Evolutionary conservation across 2,888 invertebrate genomes (phyloP).

Genomic region (Lasioglossum morio): DNA sequence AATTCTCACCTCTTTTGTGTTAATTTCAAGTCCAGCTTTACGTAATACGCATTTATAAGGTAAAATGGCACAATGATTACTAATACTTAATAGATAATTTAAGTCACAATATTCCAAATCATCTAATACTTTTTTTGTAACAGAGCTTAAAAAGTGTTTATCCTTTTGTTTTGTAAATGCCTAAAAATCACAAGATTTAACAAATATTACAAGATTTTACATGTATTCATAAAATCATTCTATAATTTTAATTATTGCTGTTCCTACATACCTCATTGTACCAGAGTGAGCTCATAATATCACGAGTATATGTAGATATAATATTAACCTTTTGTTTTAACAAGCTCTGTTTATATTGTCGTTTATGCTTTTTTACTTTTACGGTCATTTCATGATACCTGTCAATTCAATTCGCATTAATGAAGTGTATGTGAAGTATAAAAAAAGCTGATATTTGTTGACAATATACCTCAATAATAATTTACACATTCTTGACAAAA

Average conservation of each 20-base stretch:
- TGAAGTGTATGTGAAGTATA: constrained; percentile 10
- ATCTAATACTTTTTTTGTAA: constrained; percentile 63
- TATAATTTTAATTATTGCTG: neutral
- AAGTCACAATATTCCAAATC: constrained; percentile 64
- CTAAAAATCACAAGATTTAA: constrained; percentile 50
- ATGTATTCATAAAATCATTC: neutral
- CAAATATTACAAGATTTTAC: neutral
- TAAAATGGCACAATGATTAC: constrained; percentile 77
- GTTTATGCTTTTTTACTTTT: constrained; percentile 54
- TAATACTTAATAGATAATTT: constrained; percentile 72
- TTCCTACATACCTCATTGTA: constrained; percentile 63
- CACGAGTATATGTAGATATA: constrained; percentile 70
- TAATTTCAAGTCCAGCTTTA: constrained; percentile 67
- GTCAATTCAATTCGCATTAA: constrained; percentile 24
- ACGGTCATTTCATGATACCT: constrained; percentile 72
- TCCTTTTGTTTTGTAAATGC: constrained; percentile 63
- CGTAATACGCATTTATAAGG: constrained; percentile 72
- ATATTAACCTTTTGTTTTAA: constrained; percentile 54
- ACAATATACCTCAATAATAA: constrained; percentile 73
- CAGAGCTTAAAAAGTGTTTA: constrained; percentile 68
- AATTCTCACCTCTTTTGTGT: constrained; percentile 67
- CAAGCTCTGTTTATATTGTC: constrained; percentile 13
- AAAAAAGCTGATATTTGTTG: constrained; percentile 5
- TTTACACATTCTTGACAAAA: constrained; percentile 78
- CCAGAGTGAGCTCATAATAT: constrained; percentile 76